Percentiles rank a stretch among this genome's conserved stretches.
Evolutionary conservation across 2,888 invertebrate genomes (phyloP).

Genomic region (Eupelmus urozonus): DNA sequence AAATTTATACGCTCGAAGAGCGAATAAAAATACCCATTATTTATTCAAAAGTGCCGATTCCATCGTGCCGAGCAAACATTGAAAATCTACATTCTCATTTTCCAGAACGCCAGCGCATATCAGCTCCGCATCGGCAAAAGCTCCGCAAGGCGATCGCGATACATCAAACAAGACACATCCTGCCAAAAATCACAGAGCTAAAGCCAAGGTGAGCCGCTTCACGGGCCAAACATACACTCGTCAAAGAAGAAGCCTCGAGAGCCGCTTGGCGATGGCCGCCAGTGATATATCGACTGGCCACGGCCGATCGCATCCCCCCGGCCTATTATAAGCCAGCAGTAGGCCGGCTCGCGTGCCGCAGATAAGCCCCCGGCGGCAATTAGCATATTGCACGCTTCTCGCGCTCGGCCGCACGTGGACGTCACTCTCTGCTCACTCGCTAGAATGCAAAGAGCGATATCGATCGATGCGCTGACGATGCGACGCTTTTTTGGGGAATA

Average conservation of each 20-base stretch:
- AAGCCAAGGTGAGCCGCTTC: too few species aligned
- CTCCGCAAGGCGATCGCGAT: too few species aligned
- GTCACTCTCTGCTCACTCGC: not conserved
- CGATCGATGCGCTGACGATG: not conserved
- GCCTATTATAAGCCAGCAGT: not conserved
- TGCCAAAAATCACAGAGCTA: too few species aligned
- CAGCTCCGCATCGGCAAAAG: too few species aligned
- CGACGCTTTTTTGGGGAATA: not conserved
- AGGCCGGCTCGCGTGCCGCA: slow-evolving; percentile 10
- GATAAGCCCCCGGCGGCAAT: slow-evolving; percentile 34
- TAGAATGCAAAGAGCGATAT: not conserved
- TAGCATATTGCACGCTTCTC: slow-evolving; percentile 39
- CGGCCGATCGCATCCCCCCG: slow-evolving; percentile 16
- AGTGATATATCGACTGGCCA: slow-evolving; percentile 3
- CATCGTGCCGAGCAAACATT: too few species aligned
- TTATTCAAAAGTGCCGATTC: too few species aligned
- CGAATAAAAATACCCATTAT: too few species aligned
- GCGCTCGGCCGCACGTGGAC: not conserved
- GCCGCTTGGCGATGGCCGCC: not conserved
- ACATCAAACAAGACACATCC: too few species aligned
- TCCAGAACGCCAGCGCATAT: too few species aligned
- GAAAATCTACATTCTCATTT: too few species aligned
- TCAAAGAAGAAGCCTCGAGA: not conserved
- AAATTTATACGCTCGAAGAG: too few species aligned
- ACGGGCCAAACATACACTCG: too few species aligned